Evolutionary conservation across 2,797 vertebrate genomes (phyloP).

Genomic region (Sebastes dallii): DNA sequence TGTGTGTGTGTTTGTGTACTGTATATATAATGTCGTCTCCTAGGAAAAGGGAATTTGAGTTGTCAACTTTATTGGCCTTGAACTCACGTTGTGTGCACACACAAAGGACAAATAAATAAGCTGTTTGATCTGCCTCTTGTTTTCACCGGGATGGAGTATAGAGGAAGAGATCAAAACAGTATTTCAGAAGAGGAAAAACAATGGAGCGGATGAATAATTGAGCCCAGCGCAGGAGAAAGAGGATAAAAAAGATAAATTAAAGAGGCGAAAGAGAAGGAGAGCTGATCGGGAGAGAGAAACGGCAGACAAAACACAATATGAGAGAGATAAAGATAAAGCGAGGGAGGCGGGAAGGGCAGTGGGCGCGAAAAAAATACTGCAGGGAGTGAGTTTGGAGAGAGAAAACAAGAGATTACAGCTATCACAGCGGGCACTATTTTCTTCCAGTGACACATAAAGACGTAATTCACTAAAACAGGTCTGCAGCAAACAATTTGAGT

Average conservation of each 20-base stretch:
- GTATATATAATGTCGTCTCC: neutral
- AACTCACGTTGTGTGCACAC: constrained; percentile 15
- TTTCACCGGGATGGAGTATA: constrained; percentile 16
- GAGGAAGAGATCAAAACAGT: constrained; percentile 37
- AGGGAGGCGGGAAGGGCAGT: constrained; percentile 26
- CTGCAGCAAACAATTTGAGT: constrained; percentile 24
- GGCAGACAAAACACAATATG: constrained; percentile 23
- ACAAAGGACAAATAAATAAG: constrained; percentile 38
- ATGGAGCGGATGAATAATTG: constrained; percentile 32
- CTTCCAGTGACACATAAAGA: constrained; percentile 26
- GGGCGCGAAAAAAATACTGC: constrained; percentile 7
- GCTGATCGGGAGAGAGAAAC: constrained; percentile 25
- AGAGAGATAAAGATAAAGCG: constrained; percentile 41
- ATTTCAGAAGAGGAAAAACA: constrained; percentile 45
- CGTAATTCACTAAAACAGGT: constrained; percentile 41
- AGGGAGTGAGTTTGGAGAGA: constrained; percentile 14
- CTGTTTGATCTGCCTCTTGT: constrained; percentile 45
- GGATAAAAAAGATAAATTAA: constrained; percentile 45
- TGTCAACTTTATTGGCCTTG: constrained; percentile 29
- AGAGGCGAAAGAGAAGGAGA: constrained; percentile 22
- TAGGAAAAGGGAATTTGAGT: constrained; percentile 12
- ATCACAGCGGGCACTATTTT: constrained; percentile 24
- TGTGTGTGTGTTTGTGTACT: neutral
- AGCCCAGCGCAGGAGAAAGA: constrained; percentile 24
- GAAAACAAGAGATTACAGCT: constrained; percentile 40